Conservation (phyloP, 2,797 vertebrate species). For the Pteronotus mesoamericanus region DNA sequence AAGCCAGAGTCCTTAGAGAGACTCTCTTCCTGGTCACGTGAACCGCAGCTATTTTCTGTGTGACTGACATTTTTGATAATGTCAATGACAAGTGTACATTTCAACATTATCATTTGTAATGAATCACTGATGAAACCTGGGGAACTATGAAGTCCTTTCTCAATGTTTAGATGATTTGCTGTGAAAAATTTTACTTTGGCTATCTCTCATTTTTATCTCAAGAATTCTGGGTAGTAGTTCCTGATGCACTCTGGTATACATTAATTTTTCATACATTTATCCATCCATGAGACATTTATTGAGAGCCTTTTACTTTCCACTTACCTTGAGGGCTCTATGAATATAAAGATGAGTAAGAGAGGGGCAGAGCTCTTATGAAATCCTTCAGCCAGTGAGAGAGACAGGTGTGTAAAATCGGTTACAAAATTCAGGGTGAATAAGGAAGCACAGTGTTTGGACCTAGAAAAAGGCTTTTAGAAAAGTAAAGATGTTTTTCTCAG, state of each 20-base stretch:
- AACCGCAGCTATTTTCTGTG: background rate
- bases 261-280: background rate
- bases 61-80: background rate
- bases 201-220: background rate
- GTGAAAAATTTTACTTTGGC: background rate
- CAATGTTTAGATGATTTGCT: background rate
- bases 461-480: background rate
- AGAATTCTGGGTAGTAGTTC: background rate
- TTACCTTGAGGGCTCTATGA: background rate
- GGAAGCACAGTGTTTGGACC: background rate
- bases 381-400: background rate
- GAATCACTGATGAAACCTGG: constrained; percentile 17
- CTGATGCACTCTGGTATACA: background rate
- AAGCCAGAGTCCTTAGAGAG: background rate
- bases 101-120: constrained; percentile 47
- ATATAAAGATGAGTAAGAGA: background rate
- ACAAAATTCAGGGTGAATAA: background rate
- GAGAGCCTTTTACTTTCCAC: background rate
- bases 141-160: background rate
- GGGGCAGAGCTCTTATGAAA: background rate
- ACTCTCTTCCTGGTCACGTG: background rate
- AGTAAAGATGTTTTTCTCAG: background rate
- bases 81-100: background rate
- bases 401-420: background rate
- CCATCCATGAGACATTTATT: background rate